Base-by-base conservation (phyloP, 2,888 invertebrate species). In the Drosophila macrospina region DNA sequence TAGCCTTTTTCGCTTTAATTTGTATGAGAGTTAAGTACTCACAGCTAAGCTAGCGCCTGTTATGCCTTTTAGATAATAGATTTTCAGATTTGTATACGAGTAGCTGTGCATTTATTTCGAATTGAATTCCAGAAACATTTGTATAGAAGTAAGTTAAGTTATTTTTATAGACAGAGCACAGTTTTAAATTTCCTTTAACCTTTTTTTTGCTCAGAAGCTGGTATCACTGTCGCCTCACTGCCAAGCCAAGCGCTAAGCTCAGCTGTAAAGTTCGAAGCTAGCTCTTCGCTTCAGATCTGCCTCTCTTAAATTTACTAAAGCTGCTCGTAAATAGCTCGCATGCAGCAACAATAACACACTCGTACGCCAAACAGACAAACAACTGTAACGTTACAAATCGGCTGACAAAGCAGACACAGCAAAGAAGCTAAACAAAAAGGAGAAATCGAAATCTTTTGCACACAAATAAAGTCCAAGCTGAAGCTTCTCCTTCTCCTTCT, bases 381-480 rank as follows among this genome's bases (percentile, higher is more conserved):
- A 67, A 67, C 50, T 64, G 59, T 65, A 75, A 59, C 50, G 64
- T 76, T 69, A 64, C 74, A 81, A 83, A 69, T 77, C 69, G 74
- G 64, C 64, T 51, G 77, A 65, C 68, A 80, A 77, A 73, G 75
- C 78, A 77, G 73, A 72, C 75, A 62, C 60, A 57, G 65, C 62
- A 85, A 73, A 85, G 65, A 83, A 74, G 74, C 61, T 51, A 59
- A 72, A 63, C 62, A 75, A 76, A 68, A 78, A 67, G 75, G 75
- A 82, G 82, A 82, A 82, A 82, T 82, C 87, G 82, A 73, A 70
- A 76, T 82, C 55, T 67, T 64, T 55, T 51, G 59, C 55, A 52
- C 69, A 78, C 78, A 67, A 63, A 70, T 66, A 77, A 66, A 80
- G 57, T 65, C 67, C 50, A 63, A 71, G 56, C 67, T 60, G 44